These are phyloP conservation scores for Yoshiicerus persimilis DNA, from an alignment of 1,140 invertebrate genomes.

Conservation along the genomic window DNA sequence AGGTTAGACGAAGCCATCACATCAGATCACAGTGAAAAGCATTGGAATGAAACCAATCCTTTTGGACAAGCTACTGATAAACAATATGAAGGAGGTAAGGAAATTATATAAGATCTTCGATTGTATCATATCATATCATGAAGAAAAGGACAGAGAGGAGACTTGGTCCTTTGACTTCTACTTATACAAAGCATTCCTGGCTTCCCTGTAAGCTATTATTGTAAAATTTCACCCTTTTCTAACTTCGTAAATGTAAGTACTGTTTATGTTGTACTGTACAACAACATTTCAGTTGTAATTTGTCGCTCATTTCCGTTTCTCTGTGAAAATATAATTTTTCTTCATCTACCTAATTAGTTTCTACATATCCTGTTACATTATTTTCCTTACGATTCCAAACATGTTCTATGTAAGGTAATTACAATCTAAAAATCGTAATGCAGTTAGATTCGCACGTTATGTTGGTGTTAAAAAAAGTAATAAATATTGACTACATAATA, in stretches of 20 bases:
- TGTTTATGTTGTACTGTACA: not conserved
- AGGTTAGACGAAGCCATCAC: not conserved
- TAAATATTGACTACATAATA: not conserved
- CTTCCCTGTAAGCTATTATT: not conserved
- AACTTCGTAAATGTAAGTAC: not conserved
- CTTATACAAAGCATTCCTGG: not conserved
- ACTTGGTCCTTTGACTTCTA: not conserved
- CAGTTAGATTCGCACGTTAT: not conserved
- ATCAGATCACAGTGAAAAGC: not conserved
- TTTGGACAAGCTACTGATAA: not conserved
- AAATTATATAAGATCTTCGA: slow-evolving; percentile 2
- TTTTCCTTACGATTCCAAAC: not conserved
- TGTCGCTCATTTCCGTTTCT: not conserved
- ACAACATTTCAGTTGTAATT: not conserved
- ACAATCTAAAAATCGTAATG: not conserved
- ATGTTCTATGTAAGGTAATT: not conserved
- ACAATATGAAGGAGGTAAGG: not conserved
- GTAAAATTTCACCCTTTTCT: not conserved
- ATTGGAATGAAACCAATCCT: not conserved
- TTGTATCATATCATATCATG: not conserved
- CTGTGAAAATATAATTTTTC: not conserved
- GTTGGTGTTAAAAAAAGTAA: too few species aligned
- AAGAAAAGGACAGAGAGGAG: not conserved
- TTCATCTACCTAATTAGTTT: not conserved
- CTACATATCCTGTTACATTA: not conserved